Evolutionary conservation across 2,797 vertebrate genomes (phyloP).

Genomic region (Crocidura indochinensis): DNA sequence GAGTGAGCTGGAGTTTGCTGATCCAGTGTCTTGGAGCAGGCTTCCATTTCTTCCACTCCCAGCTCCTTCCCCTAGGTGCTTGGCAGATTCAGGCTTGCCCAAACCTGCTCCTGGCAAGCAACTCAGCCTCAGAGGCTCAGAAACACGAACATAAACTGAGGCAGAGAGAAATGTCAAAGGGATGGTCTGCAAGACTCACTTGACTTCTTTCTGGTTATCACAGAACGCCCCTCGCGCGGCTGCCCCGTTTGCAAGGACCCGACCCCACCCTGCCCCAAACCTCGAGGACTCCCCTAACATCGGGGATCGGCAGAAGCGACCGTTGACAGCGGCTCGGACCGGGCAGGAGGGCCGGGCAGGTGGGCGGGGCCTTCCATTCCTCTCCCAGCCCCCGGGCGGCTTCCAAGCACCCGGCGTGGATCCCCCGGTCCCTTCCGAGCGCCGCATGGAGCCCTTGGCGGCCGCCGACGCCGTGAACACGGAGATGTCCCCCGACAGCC

Average conservation of each 20-base stretch:
- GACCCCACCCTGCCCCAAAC: background rate
- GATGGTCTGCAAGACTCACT: background rate
- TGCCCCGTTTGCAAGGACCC: too few species aligned
- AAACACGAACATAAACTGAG: too few species aligned
- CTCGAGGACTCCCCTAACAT: rapidly evolving
- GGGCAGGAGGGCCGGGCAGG: background rate
- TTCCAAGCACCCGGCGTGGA: too few species aligned
- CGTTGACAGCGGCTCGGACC: background rate
- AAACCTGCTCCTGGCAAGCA: too few species aligned
- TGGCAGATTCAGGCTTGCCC: background rate
- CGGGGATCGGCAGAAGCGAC: background rate
- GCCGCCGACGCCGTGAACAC: background rate
- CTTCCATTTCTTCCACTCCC: too few species aligned
- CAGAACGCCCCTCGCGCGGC: too few species aligned
- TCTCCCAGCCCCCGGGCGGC: too few species aligned
- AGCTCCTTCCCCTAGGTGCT: background rate
- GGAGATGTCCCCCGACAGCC: background rate
- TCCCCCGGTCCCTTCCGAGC: background rate
- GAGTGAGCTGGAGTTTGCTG: too few species aligned
- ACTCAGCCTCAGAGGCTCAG: background rate
- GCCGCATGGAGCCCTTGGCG: background rate
- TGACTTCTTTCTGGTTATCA: background rate
- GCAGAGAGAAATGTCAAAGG: background rate
- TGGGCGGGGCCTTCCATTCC: too few species aligned
- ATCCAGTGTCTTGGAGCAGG: too few species aligned